These are phyloP conservation scores for Sceliomorpha sp. DNA, from an alignment of 2,888 invertebrate species.

Conservation along the genomic window DNA sequence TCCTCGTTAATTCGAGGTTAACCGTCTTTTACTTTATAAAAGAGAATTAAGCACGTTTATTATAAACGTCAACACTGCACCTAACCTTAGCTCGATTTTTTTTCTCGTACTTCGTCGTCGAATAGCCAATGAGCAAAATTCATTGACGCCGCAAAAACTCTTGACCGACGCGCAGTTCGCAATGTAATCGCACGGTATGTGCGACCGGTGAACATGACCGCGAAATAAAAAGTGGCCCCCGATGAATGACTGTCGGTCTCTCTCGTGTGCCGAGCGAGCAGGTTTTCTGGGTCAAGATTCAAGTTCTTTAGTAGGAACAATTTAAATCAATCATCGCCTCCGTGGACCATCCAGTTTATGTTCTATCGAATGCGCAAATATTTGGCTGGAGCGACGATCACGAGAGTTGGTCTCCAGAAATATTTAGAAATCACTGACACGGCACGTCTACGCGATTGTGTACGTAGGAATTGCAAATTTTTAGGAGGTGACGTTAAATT, in stretches of 20 bases:
- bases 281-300: constrained; percentile 76
- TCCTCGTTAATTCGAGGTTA: too few relatives aligned
- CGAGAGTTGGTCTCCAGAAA: too few relatives aligned
- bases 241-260: constrained; percentile 61
- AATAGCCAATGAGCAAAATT: too few relatives aligned
- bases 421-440: too few relatives aligned
- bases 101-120: too few relatives aligned
- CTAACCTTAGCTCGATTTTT: too few relatives aligned
- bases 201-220: constrained; percentile 67
- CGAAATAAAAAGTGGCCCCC: constrained; percentile 72
- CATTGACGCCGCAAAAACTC: constrained; percentile 32
- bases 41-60: too few relatives aligned
- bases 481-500: too few relatives aligned
- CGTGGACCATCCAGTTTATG: constrained; percentile 20
- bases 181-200: constrained; percentile 29
- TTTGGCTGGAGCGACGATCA: too few relatives aligned
- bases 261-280: constrained; percentile 60
- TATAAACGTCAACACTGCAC: too few relatives aligned
- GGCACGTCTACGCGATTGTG: too few relatives aligned
- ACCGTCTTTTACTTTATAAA: too few relatives aligned
- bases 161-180: constrained; percentile 32
- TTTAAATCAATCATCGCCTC: constrained; percentile 41
- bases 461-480: constrained; percentile 3
- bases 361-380: constrained; percentile 3
- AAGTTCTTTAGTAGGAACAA: constrained; percentile 71